Percentiles rank a stretch among this genome's conserved stretches.
Conservation (phyloP, 2,888 invertebrate species). For the Aleiodes testaceus region DNA sequence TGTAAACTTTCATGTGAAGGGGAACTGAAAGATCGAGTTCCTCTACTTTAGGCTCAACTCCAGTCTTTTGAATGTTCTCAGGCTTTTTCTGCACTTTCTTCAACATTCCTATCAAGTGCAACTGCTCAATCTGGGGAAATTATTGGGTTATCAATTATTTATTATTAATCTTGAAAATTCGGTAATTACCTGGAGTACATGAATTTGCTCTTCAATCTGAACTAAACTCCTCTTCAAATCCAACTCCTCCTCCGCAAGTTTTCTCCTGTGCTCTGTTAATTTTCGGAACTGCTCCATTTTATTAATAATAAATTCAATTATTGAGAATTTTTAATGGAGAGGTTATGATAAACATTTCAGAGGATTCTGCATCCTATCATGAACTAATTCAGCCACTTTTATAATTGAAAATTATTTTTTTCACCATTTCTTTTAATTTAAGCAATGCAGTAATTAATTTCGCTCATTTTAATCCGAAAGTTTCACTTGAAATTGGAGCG, state of each 20-base stretch:
- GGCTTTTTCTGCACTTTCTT: neutral
- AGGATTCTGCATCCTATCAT: too few relatives aligned
- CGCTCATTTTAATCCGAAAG: too few relatives aligned
- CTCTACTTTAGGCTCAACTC: slow-evolving; percentile 39
- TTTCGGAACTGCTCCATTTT: slow-evolving; percentile 42
- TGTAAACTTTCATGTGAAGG: slow-evolving; percentile 53
- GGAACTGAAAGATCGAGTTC: slow-evolving; percentile 55
- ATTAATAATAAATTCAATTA: too few relatives aligned
- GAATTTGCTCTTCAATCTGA: slow-evolving; percentile 64
- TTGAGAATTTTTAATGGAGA: too few relatives aligned
- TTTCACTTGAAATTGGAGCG: too few relatives aligned
- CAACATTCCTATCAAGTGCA: slow-evolving; percentile 58
- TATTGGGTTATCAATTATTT: too few relatives aligned
- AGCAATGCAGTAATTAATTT: too few relatives aligned
- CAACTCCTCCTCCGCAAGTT: slow-evolving; percentile 61
- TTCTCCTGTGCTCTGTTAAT: slow-evolving; percentile 56
- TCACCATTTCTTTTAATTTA: too few relatives aligned
- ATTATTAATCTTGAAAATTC: neutral
- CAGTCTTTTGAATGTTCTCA: slow-evolving; percentile 16
- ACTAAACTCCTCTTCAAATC: slow-evolving; percentile 57
- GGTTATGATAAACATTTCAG: too few relatives aligned
- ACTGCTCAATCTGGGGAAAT: slow-evolving; percentile 62
- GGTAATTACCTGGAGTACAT: slow-evolving; percentile 61
- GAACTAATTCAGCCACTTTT: too few relatives aligned
- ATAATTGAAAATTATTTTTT: too few relatives aligned